These are phyloP conservation scores for Anas georgica DNA, from an alignment of 2,797 vertebrate genomes.

Conservation along the genomic window DNA sequence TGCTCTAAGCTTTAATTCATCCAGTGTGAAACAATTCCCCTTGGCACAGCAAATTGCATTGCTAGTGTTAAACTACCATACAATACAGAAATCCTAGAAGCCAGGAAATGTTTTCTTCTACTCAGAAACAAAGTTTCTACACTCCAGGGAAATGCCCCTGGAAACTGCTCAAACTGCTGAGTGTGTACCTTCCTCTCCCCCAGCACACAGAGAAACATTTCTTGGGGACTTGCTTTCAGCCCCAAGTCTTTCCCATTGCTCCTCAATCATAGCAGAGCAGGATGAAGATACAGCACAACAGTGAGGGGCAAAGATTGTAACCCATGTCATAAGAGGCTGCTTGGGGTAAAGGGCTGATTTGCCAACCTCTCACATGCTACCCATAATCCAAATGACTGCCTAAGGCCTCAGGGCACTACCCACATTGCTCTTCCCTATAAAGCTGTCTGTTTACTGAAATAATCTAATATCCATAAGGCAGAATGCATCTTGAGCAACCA, in stretches of 20 bases:
- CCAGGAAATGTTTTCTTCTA: neutral
- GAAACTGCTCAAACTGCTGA: neutral
- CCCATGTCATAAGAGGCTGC: neutral
- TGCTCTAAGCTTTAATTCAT: neutral
- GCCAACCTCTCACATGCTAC: no score
- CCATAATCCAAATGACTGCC: neutral
- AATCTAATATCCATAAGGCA: neutral
- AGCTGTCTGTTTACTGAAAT: neutral
- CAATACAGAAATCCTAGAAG: neutral
- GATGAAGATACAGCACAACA: neutral
- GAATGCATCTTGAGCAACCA: neutral
- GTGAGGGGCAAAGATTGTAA: neutral
- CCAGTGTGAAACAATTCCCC: neutral
- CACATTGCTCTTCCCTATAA: accelerated
- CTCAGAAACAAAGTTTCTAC: neutral
- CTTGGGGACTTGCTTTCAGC: neutral
- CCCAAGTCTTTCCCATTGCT: neutral
- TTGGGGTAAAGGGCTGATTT: neutral
- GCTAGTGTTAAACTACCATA: neutral
- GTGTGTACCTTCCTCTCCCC: neutral
- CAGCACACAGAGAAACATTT: neutral
- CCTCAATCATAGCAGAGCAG: neutral
- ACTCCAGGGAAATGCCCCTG: accelerated
- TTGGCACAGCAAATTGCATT: neutral
- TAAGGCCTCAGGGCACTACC: neutral